Base-by-base conservation (phyloP, 2,797 vertebrate genomes). In the Pelobates cultripes region DNA sequence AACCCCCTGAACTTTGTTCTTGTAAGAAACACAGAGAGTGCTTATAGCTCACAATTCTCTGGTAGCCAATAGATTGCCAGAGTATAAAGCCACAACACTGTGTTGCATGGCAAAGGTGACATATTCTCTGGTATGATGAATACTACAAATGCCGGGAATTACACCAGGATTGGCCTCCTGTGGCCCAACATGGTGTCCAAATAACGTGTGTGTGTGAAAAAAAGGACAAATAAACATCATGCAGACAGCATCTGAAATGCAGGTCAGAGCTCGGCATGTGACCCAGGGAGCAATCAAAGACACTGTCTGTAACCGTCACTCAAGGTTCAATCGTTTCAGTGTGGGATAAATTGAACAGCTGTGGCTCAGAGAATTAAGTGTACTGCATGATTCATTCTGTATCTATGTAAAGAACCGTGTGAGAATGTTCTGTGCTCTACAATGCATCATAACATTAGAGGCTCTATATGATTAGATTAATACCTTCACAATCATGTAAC, bases 361-460 rank as follows among this genome's bases (percentile, higher is more conserved):
- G 87, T 83, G 84, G 87, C 87, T 84, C 80, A 72, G 85, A 90
- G 87, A 88, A 90, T 87, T 86, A 88, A 90, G 83, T 80, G 84
- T 88, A 85, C 78, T 87, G 85, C 86, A 82, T 86, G 89, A 90
- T 89, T 90, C 88, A 90, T 89, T 89, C 85, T 86, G 87, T 85
- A 87, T 82, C 86, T 89, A 88, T 86, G 86, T 82, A 77, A 83
- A 84, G 85, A 89, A 85, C 88, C 84, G 72, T 82, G 84, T 82
- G 67, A 67, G 82, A 79, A 84, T 84, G 77, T 79, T 61, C 82
- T 75, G 57, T 72, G 77, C 77, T 79, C 43, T n/a, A n/a, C 57
- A 76, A 84, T 78, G 82, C 82, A 79, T 84, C 78, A 84, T 70
- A 76, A 72, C 28, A 28, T 28, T 28, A 28, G 82, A 67, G 79